Evolutionary conservation across 2,113 vertebrate species (phyloP), one percentile per base, ranked within the genome.

Genomic region (Lampris incognitus): DNA sequence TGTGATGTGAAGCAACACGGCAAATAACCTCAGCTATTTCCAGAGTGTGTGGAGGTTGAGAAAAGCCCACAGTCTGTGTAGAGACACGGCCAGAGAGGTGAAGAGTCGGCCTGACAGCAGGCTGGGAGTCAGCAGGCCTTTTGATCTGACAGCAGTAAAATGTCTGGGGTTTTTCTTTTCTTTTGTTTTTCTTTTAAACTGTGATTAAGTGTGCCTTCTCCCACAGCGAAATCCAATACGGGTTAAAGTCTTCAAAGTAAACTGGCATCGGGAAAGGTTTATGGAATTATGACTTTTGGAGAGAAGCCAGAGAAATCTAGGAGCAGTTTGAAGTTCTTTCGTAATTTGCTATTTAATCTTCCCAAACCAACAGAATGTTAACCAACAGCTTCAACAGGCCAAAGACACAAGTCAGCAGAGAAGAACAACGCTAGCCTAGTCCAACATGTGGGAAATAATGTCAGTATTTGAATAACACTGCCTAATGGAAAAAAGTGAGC

Each of bases 1-100:
- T 63, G 40, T 76, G 67, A 74, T 66, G 50, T 64, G 39, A 81
- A 62, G n/a, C 2, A 36, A 57, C 24, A 24, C 24, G 39, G 64
- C 1, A 8, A 60, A 76, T 9, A 64, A 83, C 59, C 57, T 48
- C 74, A 74, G 42, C n/a, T 81, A 65, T 75, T 83, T 86, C 24
- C 24, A 24, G 24, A 24, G 24, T 24, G 24, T 24, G 24, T 24
- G 24, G 24, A 24, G 24, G 24, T 24, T 82, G 65, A 66, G 52
- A 58, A 78, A 38, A 51, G 59, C 2, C 36, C 6, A 61, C 9
- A 52, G 24, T 40, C 5, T 55, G 5, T 55, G 9, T 24, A 24
- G 24, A 51, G 37, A 52, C 5, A 8, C 62, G 50, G 64, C 67
- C 77, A 81, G 70, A 57, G 5, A 60, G 52, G 66, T 62, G 50